phyloP scores from a whole-genome alignment of 2,797 vertebrate genomes.

The Remorina albescens region DNA sequence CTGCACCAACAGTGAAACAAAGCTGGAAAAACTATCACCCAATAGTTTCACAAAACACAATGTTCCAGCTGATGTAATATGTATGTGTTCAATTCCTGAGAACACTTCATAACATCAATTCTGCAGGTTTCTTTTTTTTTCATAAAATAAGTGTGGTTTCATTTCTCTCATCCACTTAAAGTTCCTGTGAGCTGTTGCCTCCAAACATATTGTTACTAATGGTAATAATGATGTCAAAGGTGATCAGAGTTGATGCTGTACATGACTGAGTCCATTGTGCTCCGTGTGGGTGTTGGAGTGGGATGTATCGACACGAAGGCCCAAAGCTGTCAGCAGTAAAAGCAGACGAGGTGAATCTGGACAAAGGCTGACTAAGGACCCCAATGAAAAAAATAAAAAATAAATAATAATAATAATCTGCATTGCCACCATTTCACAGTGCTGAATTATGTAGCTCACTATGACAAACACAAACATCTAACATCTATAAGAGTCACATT shows the following conservation, averaged over 20 bases:
- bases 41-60: background rate
- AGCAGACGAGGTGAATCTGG: background rate
- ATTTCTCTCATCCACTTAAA: background rate
- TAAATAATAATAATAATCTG: too few relatives aligned
- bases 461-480: conserved; percentile 19
- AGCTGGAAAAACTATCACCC: background rate
- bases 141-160: background rate
- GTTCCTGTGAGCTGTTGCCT: background rate
- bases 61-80: background rate
- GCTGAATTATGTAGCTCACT: background rate
- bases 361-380: background rate
- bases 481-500: conserved; percentile 27
- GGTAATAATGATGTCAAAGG: background rate
- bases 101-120: background rate
- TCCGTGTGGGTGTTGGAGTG: background rate
- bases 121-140: background rate
- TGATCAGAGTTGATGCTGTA: background rate
- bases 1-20: background rate
- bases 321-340: too few relatives aligned
- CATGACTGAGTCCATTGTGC: background rate
- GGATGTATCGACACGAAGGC: background rate
- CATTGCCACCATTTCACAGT: background rate
- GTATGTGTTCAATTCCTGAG: background rate
- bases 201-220: background rate
- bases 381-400: too few relatives aligned